These are phyloP conservation scores for Acipenser ruthenus DNA, from an alignment of 2,797 vertebrate species.

Conservation along the genomic window DNA sequence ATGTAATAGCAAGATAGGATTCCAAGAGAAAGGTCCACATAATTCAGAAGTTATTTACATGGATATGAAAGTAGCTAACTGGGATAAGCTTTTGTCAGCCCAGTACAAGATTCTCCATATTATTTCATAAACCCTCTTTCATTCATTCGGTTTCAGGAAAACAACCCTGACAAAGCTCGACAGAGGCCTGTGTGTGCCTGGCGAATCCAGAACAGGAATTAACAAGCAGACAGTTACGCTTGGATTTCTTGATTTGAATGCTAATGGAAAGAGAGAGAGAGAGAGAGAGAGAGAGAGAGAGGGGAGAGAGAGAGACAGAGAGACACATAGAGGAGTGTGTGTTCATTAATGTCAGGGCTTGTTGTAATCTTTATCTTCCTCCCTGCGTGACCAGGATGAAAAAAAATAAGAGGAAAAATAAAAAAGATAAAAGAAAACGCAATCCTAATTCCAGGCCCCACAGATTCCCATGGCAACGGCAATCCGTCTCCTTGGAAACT, in stretches of 20 bases:
- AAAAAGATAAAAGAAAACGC: conserved; percentile 39
- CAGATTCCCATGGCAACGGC: conserved; percentile 90
- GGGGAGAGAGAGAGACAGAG: too few relatives aligned
- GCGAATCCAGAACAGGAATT: not conserved
- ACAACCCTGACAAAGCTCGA: not conserved
- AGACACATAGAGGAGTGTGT: not conserved
- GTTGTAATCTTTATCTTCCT: not conserved
- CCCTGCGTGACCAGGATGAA: conserved; percentile 56
- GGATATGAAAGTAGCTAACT: conserved; percentile 37
- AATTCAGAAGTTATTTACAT: conserved; percentile 38
- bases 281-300: too few relatives aligned
- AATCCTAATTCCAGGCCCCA: conserved; percentile 74
- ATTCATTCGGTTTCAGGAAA: not conserved
- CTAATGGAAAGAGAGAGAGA: too few relatives aligned
- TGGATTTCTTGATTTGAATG: too few relatives aligned
- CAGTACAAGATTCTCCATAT: conserved; percentile 37
- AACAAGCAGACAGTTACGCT: not conserved
- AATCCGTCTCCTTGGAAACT: conserved; percentile 94
- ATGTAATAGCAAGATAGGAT: too few relatives aligned
- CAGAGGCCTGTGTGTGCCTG: not conserved
- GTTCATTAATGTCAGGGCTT: not conserved
- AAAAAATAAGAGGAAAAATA: conserved; percentile 10
- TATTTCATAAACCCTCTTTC: conserved; percentile 23
- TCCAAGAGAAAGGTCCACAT: not conserved
- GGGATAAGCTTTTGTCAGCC: conserved; percentile 36